Conservation (phyloP, 2,797 vertebrate species). For the Bradypodion ventrale region DNA sequence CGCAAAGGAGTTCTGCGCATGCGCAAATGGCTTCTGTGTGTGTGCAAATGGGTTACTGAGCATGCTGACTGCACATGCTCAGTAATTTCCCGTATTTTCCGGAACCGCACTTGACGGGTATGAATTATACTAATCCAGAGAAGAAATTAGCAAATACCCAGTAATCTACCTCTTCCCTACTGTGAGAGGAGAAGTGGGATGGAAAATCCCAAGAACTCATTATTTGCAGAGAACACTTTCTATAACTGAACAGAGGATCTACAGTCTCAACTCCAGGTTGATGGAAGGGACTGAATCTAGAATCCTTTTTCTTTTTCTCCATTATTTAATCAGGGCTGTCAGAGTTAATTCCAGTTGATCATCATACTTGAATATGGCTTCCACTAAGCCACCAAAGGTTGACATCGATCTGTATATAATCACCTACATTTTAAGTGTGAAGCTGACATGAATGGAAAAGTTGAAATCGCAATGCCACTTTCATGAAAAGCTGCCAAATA, state of each 20-base stretch:
- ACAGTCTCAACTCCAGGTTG: neutral
- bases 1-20: too few relatives aligned
- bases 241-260: neutral
- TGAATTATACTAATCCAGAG: too few relatives aligned
- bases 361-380: neutral
- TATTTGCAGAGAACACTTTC: neutral
- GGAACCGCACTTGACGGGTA: too few relatives aligned
- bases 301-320: neutral
- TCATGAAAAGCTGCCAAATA: neutral
- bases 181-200: neutral
- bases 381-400: neutral
- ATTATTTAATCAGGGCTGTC: neutral
- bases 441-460: too few relatives aligned
- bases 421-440: neutral
- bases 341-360: neutral
- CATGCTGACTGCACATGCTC: too few relatives aligned
- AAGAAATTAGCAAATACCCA: neutral
- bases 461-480: neutral
- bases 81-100: too few relatives aligned
- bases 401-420: neutral
- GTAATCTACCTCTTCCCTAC: too few relatives aligned
- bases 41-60: too few relatives aligned
- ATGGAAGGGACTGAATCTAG: neutral
- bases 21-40: too few relatives aligned
- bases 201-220: neutral